Conservation (phyloP, 2,797 vertebrate species). For the Octomys mimax region DNA sequence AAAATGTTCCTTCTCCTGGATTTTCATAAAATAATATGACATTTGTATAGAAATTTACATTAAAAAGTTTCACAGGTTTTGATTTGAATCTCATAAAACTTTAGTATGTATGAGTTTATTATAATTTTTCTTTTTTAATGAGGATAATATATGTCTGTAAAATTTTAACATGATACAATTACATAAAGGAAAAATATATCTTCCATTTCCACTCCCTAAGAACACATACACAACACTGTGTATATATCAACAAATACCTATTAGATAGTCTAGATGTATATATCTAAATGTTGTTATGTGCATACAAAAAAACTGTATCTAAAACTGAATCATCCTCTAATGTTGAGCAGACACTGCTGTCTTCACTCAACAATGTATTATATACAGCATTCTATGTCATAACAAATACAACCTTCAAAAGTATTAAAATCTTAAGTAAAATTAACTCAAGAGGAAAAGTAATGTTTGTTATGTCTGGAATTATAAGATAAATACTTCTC, state of each 20-base stretch:
- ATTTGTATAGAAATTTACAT: slow-evolving; percentile 27
- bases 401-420: slow-evolving; percentile 30
- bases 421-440: slow-evolving; percentile 41
- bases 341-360: not conserved
- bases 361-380: slow-evolving; percentile 36
- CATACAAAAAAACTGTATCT: not conserved
- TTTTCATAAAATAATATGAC: slow-evolving; percentile 41
- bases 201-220: not conserved
- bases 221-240: not conserved
- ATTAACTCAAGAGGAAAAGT: slow-evolving; percentile 10
- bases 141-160: slow-evolving; percentile 5
- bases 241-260: not conserved
- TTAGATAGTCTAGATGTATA: not conserved
- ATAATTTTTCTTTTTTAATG: slow-evolving; percentile 13
- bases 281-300: not conserved
- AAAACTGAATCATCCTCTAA: not conserved
- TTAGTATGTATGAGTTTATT: slow-evolving; percentile 24
- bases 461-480: slow-evolving; percentile 5
- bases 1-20: slow-evolving; percentile 9
- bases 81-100: slow-evolving; percentile 1
- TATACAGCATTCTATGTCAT: not conserved
- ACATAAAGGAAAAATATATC: not conserved
- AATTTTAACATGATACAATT: slow-evolving; percentile 23
- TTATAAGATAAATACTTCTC: slow-evolving; percentile 36
- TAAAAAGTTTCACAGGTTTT: slow-evolving; percentile 33